phyloP scores from a whole-genome alignment of 2,113 vertebrate species.

The Climacteris rufus region DNA sequence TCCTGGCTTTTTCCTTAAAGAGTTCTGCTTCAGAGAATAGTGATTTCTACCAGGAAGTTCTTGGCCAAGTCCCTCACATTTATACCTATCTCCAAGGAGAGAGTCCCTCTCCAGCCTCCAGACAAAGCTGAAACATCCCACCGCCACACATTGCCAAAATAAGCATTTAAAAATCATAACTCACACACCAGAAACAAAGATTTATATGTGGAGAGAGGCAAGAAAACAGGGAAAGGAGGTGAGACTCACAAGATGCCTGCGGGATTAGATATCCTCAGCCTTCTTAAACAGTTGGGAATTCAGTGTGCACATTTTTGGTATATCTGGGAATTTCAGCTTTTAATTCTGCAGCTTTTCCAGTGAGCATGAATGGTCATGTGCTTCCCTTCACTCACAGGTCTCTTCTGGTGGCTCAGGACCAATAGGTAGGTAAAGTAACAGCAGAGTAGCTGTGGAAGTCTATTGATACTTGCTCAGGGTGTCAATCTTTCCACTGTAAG shows the following conservation, averaged over 20 bases:
- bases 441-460: not conserved
- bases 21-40: not conserved
- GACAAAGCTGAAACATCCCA: slow-evolving; percentile 2
- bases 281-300: not conserved
- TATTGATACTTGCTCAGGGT: not conserved
- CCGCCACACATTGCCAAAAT: not conserved
- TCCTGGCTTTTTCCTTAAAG: slow-evolving; percentile 34
- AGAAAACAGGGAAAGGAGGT: not conserved
- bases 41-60: not conserved
- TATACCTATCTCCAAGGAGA: slow-evolving; percentile 19
- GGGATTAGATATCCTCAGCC: not conserved
- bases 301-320: not conserved
- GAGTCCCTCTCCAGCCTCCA: not conserved
- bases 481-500: not conserved
- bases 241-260: not conserved
- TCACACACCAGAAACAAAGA: not conserved
- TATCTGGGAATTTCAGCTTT: not conserved
- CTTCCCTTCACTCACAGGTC: not conserved
- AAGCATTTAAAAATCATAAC: not conserved
- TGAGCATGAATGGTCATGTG: not conserved
- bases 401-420: not conserved
- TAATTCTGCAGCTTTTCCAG: not conserved
- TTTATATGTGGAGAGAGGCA: not conserved
- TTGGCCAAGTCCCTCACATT: not conserved
- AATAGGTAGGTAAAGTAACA: not conserved